Conservation (phyloP, 2,797 vertebrate genomes). For the Coreius guichenoti region DNA sequence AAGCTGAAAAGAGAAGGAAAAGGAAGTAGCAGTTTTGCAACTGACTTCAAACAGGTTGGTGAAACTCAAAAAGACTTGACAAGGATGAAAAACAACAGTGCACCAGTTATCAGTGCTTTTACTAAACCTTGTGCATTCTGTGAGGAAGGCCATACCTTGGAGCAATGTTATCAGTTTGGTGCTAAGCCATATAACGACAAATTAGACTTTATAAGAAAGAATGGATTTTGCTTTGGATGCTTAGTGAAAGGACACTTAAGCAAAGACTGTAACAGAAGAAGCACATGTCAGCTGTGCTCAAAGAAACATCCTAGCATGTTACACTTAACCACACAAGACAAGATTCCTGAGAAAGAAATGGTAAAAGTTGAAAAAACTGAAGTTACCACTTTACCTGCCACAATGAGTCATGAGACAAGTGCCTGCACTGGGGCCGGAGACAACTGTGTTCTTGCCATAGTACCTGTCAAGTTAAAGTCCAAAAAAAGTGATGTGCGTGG, state of each 20-base stretch:
- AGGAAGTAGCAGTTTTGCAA: constrained; percentile 26
- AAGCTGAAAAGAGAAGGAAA: constrained; percentile 5
- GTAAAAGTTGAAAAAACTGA: neutral
- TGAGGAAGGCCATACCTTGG: constrained; percentile 20
- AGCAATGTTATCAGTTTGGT: constrained; percentile 4
- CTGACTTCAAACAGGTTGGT: neutral
- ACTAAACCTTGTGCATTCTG: constrained; percentile 26
- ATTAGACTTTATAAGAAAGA: constrained; percentile 25
- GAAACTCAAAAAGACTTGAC: neutral
- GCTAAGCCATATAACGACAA: constrained; percentile 31
- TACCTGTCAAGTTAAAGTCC: constrained; percentile 28
- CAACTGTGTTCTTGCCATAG: constrained; percentile 6
- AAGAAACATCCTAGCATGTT: constrained; percentile 36
- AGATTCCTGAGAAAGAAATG: neutral
- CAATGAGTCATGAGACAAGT: constrained; percentile 3
- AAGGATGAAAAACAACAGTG: neutral
- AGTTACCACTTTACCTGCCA: neutral
- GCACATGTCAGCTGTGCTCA: constrained; percentile 15
- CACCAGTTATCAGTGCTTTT: constrained; percentile 1
- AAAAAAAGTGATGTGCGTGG: constrained; percentile 16
- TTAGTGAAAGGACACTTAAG: constrained; percentile 45
- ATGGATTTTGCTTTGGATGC: constrained; percentile 44
- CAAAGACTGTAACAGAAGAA: constrained; percentile 33
- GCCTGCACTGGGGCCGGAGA: constrained; percentile 35
- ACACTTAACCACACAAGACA: neutral